Percentiles rank a stretch among this genome's conserved stretches.
Evolutionary conservation across 2,113 vertebrate species (phyloP).

Genomic region (Myrmophylax atrothorax): DNA sequence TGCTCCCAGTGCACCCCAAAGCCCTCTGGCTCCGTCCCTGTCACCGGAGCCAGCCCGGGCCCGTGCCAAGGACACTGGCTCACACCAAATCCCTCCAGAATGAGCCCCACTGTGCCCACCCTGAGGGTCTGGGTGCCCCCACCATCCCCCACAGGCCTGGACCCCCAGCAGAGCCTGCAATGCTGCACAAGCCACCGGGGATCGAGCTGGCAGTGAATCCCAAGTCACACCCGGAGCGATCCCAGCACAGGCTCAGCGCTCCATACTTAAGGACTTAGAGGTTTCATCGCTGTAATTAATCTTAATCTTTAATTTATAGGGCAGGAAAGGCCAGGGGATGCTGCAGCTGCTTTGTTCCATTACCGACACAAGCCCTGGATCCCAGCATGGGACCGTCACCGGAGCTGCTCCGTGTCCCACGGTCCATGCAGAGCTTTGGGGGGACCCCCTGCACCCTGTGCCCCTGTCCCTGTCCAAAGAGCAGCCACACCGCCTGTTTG

Average conservation of each 20-base stretch:
- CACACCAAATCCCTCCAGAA: fast-evolving
- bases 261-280: neutral
- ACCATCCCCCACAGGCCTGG: fast-evolving
- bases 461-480: fast-evolving
- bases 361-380: neutral
- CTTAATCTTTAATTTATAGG: constrained; percentile 56
- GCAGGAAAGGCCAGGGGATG: constrained; percentile 8
- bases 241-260: neutral
- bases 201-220: neutral
- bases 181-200: fast-evolving
- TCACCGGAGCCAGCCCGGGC: fast-evolving
- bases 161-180: fast-evolving
- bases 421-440: fast-evolving
- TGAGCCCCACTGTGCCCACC: fast-evolving
- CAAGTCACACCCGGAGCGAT: fast-evolving
- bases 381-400: neutral
- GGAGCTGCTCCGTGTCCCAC: fast-evolving
- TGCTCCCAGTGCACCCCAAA: neutral
- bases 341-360: neutral
- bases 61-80: fast-evolving
- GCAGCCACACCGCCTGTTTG: fast-evolving
- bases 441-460: fast-evolving
- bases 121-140: neutral
- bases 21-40: neutral
- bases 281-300: constrained; percentile 62